These are phyloP conservation scores for Rhaphigaster nebulosa DNA, from an alignment of 2,888 invertebrate genomes.

Conservation along the genomic window DNA sequence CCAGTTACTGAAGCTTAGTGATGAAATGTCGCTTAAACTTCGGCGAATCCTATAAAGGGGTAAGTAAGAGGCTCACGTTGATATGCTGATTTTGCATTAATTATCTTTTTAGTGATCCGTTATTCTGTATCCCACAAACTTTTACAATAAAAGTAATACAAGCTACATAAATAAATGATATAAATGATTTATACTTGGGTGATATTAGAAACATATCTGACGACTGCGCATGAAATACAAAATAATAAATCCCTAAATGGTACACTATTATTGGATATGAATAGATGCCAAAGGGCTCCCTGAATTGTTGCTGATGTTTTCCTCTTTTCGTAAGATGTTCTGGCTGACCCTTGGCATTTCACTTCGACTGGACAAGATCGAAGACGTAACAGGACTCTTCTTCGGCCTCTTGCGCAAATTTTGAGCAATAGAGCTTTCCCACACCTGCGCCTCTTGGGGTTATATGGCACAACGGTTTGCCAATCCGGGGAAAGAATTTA, in stretches of 20 bases:
- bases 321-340: neutral
- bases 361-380: neutral
- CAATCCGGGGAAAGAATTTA: neutral
- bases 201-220: neutral
- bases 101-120: too few relatives aligned
- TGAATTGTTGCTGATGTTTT: neutral
- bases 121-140: too few relatives aligned
- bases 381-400: neutral
- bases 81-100: too few relatives aligned
- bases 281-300: neutral
- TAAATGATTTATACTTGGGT: too few relatives aligned
- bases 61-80: too few relatives aligned
- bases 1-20: too few relatives aligned
- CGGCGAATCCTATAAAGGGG: too few relatives aligned
- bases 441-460: neutral
- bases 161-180: too few relatives aligned
- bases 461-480: neutral
- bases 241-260: neutral
- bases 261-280: neutral
- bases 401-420: constrained; percentile 1
- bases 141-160: too few relatives aligned
- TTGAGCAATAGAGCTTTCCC: neutral
- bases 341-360: neutral
- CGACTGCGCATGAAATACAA: neutral
- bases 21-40: too few relatives aligned